Base-by-base conservation (phyloP, 1,140 invertebrate species). In the Drosophila tani region DNA sequence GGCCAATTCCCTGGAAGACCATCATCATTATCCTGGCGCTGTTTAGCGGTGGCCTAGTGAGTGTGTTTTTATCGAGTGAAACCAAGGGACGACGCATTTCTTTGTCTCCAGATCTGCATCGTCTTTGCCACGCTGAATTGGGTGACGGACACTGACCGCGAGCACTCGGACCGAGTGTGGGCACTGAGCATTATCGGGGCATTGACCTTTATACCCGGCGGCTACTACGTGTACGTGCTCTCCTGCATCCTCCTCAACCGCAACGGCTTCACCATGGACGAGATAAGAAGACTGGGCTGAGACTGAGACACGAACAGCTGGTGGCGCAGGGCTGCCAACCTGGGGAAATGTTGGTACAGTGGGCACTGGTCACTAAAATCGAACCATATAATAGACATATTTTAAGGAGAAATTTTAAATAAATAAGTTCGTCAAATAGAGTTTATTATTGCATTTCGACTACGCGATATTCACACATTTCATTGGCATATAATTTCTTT, bases 221-320 rank as follows among this genome's bases (percentile, higher is more conserved):
- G 81, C 15, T 88, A 88, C 51, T 88, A 88, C 38, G 49, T 84
- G 2, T 88, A 71, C 35, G 53, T 88, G 11, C 63, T 88, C 5
- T 68, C 56, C 1, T 84, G 81, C 53, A 75, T 88, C 49, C 2
- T 90, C 17, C 51, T 90, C 24, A 70, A 59, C 19, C 68, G 85
- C 1, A 49, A n/a, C 1, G 85, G 85, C 0, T 87, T 75, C 47
- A 64, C 84, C 29, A 84, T 88, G 85, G 84, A 88, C 43, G 85
- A 88, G 41, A 88, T 88, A 38, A 55, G 85, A 38, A 86, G 84
- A 6, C 63, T 88, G 32, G 85, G 84, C 2, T 88, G 69, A 73
- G 40, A 43, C 12, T 11, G 11, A 8, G 2, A 29, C 19, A 12
- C 21, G 19, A 70, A 71, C 69, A 71, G 69, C 43, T 71, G 65